Base-by-base conservation (phyloP, 2,888 invertebrate genomes). In the Lasiommata megera region DNA sequence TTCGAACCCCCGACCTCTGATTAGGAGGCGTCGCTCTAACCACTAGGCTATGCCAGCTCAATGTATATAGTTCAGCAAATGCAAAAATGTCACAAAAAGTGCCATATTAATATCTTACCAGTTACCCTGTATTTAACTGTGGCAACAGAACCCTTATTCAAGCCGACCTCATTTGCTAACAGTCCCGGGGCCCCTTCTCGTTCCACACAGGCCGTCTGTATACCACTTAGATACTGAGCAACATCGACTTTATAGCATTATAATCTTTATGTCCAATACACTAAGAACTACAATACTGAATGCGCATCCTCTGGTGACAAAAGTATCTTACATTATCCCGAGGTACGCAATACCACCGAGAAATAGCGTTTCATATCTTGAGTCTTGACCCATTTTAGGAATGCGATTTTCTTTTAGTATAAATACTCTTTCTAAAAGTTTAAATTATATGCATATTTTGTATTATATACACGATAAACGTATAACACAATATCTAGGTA, bases 111-210 rank as follows among this genome's bases (percentile, higher is more conserved):
- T 56, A 60, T 54, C 17, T 54, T 51, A 54, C 50, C 54, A 40
- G 14, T 54, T 51, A 54, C 50, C 54, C 34, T 34, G 54, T 46
- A 54, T 58, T 60, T 54, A 57, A 44, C 62, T 47, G 37, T 59
- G 56, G 56, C 46, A 54, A 46, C 59, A 47, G 55, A 38, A 44
- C 54, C 55, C 29, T 54, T 58, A 54, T 59, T 59, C 56, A 54
- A 47, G 56, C 51, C 54, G 62, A 60, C 62, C 62, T 56, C 62
- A 62, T 60, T 62, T 51, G 46, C 60, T 60, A 62, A 58, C 55
- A 56, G 54, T 60, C 62, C 62, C 46, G 54, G 54, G 62, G 56
- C 59, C 57, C 50, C 54, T 57, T 54, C 46, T 51, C 53, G 41
- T 44, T 58, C 54, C 12, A 40, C 36, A 17, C 46, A 52, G 54